Conservation (phyloP, 2,113 vertebrate genomes). For the Petaurus breviceps region DNA sequence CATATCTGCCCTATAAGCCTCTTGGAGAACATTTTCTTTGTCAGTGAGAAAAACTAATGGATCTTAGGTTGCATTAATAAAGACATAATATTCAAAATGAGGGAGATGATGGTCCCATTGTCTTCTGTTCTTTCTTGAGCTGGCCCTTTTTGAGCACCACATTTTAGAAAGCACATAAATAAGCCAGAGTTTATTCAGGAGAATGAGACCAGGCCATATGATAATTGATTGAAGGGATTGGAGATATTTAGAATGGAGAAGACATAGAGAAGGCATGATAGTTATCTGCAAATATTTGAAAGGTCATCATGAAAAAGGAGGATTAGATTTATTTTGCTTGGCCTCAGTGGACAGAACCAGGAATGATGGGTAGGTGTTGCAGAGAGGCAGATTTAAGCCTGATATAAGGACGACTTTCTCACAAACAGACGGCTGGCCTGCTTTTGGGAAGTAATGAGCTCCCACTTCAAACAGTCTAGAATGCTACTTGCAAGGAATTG, state of each 20-base stretch:
- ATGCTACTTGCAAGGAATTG: background rate
- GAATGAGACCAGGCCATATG: background rate
- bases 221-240: background rate
- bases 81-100: too few relatives aligned
- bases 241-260: background rate
- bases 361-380: background rate
- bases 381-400: background rate
- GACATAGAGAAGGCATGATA: background rate
- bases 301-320: background rate
- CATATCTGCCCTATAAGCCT: background rate
- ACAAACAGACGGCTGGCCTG: background rate
- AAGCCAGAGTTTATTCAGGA: background rate
- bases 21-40: background rate
- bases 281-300: background rate
- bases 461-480: background rate
- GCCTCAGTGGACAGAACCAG: background rate
- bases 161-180: background rate
- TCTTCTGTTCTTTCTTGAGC: too few relatives aligned
- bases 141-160: too few relatives aligned
- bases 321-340: background rate
- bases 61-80: too few relatives aligned
- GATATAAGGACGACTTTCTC: background rate
- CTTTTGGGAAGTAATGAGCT: background rate
- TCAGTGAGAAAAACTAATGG: background rate
- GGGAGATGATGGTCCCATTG: background rate